Evolutionary conservation across 2,797 vertebrate genomes (phyloP), one percentile per base, ranked within the genome.

Genomic region (Clamator glandarius): DNA sequence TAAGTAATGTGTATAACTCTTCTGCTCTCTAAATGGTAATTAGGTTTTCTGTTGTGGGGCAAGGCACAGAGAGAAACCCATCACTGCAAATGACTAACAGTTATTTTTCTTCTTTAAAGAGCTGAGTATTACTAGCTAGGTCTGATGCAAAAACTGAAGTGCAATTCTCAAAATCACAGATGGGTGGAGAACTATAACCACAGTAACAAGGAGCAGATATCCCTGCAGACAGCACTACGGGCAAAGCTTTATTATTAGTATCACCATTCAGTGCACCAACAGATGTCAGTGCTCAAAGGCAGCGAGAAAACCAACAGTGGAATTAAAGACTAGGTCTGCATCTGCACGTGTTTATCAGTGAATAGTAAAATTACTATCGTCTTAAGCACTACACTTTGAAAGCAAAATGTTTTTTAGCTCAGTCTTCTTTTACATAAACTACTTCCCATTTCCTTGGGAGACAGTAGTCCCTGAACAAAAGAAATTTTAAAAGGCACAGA

Each of bases 141-240:
- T 87, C 57, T 39, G 50, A 64, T 6, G 69, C 12, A 42, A 77
- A 96, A 93, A n/a, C 31, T 80, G 8, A 73, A 96, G 81, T 98
- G 97, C 91, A 98, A 91, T 98, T 98, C 98, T 97, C 93, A 87
- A 88, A 93, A 95, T 94, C 94, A 96, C 97, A 98, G 97, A 96
- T 96, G 97, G 97, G 97, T 98, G 97, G 97, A 98, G 98, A 98
- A 92, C 97, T 97, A 91, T 59, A 94, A 96, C 97, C 97, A 96
- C 83, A 87, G 93, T 96, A 98, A 87, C 84, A 88, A 94, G 94
- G 55, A 58, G 83, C 51, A 63, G 29, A 84, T 80, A 62, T 92
- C 76, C 70, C 93, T 84, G 57, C 75, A 85, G 79, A 52, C 42
- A 91, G 70, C 42, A 87, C 31, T 2, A 76, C 44, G 26, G 86